phyloP scores from a whole-genome alignment of 2,888 invertebrate species.

The Amblyteles armatorius region DNA sequence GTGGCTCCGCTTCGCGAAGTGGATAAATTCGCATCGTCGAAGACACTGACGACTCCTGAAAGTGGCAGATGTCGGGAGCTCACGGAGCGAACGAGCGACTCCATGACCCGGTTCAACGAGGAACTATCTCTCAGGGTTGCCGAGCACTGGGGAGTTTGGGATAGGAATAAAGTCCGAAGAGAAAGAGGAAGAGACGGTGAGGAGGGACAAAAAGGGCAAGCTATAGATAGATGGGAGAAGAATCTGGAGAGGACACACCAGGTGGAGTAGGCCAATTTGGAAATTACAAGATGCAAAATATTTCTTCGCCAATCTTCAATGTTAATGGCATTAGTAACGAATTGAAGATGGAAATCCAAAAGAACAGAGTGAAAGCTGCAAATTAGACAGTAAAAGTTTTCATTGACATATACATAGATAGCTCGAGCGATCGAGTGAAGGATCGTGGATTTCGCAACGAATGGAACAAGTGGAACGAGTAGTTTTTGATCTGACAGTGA shows the following conservation, averaged over 20 bases:
- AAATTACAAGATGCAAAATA: slow-evolving; percentile 44
- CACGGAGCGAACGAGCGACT: slow-evolving; percentile 62
- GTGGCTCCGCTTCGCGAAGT: slow-evolving; percentile 60
- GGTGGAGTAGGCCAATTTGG: slow-evolving; percentile 39
- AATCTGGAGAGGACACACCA: slow-evolving; percentile 25
- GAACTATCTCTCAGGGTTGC: slow-evolving; percentile 49
- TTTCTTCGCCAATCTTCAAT: slow-evolving; percentile 12
- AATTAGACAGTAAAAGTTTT: background rate
- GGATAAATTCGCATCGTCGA: slow-evolving; percentile 69
- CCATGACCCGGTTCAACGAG: slow-evolving; percentile 65
- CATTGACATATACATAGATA: background rate
- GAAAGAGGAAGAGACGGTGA: background rate
- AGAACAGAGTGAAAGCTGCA: background rate
- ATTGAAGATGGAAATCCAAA: background rate
- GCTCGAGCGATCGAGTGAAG: background rate
- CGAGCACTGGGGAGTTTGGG: slow-evolving; percentile 40
- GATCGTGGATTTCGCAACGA: background rate
- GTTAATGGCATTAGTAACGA: background rate
- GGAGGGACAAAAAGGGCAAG: background rate
- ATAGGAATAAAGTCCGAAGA: slow-evolving; percentile 47
- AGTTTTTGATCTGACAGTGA: background rate
- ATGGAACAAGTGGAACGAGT: background rate
- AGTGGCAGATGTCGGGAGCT: slow-evolving; percentile 68
- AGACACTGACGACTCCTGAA: slow-evolving; percentile 69
- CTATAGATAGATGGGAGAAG: background rate